phyloP scores from a whole-genome alignment of 1,140 invertebrate genomes.

The Listronotus bonariensis region DNA sequence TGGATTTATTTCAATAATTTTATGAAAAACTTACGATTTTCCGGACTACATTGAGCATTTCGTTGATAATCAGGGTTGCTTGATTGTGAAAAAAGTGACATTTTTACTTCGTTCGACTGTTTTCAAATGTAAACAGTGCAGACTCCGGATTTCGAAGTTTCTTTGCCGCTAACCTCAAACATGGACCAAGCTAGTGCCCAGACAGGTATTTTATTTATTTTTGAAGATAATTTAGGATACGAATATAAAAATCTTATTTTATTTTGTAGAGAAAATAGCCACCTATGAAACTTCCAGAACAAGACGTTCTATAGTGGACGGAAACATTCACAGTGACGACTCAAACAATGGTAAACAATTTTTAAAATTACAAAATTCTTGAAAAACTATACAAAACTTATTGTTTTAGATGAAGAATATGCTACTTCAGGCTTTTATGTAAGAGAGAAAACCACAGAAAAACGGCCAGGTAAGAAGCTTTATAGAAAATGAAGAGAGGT shows the following conservation, averaged over 20 bases:
- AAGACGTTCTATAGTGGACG: constrained; percentile 20
- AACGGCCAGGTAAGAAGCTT: constrained; percentile 16
- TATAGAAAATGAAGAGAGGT: not conserved
- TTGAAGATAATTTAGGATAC: constrained; percentile 3
- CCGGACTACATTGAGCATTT: not conserved
- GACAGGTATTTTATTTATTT: constrained; percentile 15
- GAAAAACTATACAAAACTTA: no score
- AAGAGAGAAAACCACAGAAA: constrained; percentile 27
- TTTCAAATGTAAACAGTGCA: constrained; percentile 23
- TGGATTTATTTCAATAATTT: not conserved
- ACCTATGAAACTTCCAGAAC: constrained; percentile 28
- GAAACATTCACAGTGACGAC: constrained; percentile 16
- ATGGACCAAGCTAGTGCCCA: constrained; percentile 22
- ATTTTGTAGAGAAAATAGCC: constrained; percentile 20
- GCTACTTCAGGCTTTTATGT: constrained; percentile 29
- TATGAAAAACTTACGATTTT: not conserved
- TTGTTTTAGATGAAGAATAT: constrained; percentile 26
- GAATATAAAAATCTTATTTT: not conserved
- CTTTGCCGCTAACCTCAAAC: constrained; percentile 21
- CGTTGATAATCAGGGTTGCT: not conserved
- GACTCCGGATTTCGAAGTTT: constrained; percentile 15
- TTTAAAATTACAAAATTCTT: constrained; percentile 5
- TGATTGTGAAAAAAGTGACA: constrained; percentile 15
- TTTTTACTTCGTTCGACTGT: constrained; percentile 17
- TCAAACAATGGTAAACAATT: constrained; percentile 29